Base-by-base conservation (phyloP, 2,888 invertebrate species). In the Cephus rjabovi region DNA sequence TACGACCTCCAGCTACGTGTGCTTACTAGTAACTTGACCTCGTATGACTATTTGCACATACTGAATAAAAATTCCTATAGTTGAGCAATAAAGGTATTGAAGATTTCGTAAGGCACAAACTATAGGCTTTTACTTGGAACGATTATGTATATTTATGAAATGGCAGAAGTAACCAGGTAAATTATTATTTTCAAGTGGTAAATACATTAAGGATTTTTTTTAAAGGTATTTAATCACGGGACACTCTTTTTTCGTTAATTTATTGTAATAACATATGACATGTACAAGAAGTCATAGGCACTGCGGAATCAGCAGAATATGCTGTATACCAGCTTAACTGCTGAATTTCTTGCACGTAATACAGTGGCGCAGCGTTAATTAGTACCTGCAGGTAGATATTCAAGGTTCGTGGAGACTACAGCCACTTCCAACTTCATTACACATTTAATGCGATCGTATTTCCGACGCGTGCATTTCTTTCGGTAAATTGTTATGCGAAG, bases 341-440 rank as follows among this genome's bases (percentile, higher is more conserved):
- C 33, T 34, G 75, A 68, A 80, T 71, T 85, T 83, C 82, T 86
- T 83, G 83, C 83, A 83, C 82, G 84, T 86, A 85, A 82, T 77
- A 82, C 84, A 76, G 85, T 85, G 83, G 84, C 70, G 75, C 40
- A 75, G 71, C 83, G 83, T 85, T 87, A 87, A 87, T 87, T 86
- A 83, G 85, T 84, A 84, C 83, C 83, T 85, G 82, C 80, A 82
- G 80, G 83, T 82, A 83, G 84, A 81, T 81, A 80, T 71, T 69
- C 68, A 12, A 70, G 37, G n/a, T 75, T 37, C 30, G 56, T 40
- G 33, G 77, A 30, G 35, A 70, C 74, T 37, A 37, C 56, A 23
- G 56, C 56, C 56, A 56, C 79, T 78, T 81, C 78, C 76, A 76
- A 76, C 80, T 84, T 83, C 80, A 86, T 86, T 85, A 84, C 79